phyloP scores from a whole-genome alignment of 2,888 invertebrate genomes.

The Theretra japonica region DNA sequence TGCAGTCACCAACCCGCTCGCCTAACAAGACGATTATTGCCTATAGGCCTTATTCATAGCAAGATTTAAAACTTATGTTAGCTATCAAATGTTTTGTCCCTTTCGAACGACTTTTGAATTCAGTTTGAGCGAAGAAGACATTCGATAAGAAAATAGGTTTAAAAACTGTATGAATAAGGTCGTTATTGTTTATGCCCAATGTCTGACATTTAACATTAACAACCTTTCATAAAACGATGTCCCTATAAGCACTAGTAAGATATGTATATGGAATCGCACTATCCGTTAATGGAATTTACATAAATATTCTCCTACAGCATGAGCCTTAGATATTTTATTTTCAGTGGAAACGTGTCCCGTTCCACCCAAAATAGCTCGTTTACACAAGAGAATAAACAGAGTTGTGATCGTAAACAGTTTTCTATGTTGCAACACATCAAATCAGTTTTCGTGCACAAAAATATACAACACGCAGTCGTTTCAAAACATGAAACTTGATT shows the following conservation, averaged over 20 bases:
- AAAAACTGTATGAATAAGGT: too few relatives aligned
- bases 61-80: too few relatives aligned
- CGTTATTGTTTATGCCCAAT: too few relatives aligned
- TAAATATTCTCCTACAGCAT: conserved; percentile 2
- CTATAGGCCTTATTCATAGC: too few relatives aligned
- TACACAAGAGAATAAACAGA: conserved; percentile 38
- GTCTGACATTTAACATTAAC: too few relatives aligned
- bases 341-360: conserved; percentile 35
- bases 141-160: too few relatives aligned
- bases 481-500: background rate
- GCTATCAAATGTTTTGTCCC: too few relatives aligned
- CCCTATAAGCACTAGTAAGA: background rate
- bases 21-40: too few relatives aligned
- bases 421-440: conserved; percentile 22
- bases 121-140: too few relatives aligned
- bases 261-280: background rate
- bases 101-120: too few relatives aligned
- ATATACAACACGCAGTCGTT: conserved; percentile 2
- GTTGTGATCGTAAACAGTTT: conserved; percentile 2
- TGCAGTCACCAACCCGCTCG: too few relatives aligned
- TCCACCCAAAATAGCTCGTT: conserved; percentile 41
- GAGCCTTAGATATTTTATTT: conserved; percentile 35
- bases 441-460: background rate
- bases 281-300: background rate
- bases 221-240: too few relatives aligned